phyloP scores from a whole-genome alignment of 2,888 invertebrate genomes.

The Tiliacea citrago region DNA sequence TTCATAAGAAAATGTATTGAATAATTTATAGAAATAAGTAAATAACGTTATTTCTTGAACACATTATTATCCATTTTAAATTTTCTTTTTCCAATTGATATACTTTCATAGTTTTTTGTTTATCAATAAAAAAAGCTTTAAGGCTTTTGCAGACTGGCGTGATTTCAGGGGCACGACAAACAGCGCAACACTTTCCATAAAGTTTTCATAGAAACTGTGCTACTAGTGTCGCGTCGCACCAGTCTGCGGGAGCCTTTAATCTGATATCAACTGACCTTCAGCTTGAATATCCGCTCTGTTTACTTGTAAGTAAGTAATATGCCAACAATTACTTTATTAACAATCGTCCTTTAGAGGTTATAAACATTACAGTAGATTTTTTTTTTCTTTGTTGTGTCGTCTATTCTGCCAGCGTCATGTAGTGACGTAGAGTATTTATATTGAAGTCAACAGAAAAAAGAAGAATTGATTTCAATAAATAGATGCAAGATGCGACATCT shows the following conservation, averaged over 20 bases:
- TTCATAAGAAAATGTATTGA: constrained; percentile 24
- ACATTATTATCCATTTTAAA: background rate
- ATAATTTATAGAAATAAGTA: constrained; percentile 10
- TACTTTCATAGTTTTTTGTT: too few relatives aligned
- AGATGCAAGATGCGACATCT: background rate
- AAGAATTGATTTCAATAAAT: constrained; percentile 6
- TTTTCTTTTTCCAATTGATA: background rate
- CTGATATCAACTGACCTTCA: background rate
- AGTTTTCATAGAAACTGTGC: too few relatives aligned
- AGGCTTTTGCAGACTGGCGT: too few relatives aligned
- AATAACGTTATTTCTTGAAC: background rate
- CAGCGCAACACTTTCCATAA: too few relatives aligned
- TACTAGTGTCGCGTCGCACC: too few relatives aligned
- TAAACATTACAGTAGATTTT: background rate
- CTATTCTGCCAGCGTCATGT: background rate
- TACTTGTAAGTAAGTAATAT: too few relatives aligned
- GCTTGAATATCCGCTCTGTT: too few relatives aligned
- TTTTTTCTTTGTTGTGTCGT: background rate
- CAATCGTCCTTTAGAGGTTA: background rate
- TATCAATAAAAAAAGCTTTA: background rate
- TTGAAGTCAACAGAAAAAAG: background rate
- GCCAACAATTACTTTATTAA: background rate
- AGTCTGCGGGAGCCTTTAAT: too few relatives aligned
- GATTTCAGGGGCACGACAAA: too few relatives aligned
- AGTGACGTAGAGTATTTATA: background rate